A percentile compares a stretch with the other conserved stretches of the same genome.
Conservation (phyloP, 2,797 vertebrate genomes). For the Enteromius radiatus region DNA sequence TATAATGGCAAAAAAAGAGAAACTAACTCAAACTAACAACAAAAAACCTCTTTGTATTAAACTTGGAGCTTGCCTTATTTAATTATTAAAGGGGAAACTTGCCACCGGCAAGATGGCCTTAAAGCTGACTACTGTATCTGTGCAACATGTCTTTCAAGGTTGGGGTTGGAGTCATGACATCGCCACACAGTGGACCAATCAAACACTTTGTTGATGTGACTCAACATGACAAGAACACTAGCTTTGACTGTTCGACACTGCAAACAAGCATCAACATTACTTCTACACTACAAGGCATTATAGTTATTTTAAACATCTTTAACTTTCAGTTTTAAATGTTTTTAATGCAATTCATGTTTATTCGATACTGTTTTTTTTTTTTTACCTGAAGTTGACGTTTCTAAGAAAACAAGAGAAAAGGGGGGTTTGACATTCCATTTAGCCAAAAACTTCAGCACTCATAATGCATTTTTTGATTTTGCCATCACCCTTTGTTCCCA, state of each 20-base stretch:
- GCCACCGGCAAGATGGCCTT: too few relatives aligned
- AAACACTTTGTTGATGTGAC: conserved; percentile 12
- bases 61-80: too few relatives aligned
- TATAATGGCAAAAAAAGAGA: too few relatives aligned
- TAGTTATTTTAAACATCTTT: background rate
- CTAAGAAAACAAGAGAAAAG: background rate
- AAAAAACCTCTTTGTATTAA: too few relatives aligned
- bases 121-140: conserved; percentile 2
- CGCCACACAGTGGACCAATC: conserved; percentile 11
- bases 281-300: background rate
- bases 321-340: background rate
- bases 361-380: background rate
- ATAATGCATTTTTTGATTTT: background rate
- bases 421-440: background rate
- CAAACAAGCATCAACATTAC: background rate
- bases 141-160: background rate
- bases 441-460: background rate
- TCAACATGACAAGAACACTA: background rate
- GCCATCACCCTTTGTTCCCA: background rate
- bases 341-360: background rate
- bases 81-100: too few relatives aligned
- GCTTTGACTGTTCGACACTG: background rate
- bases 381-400: background rate
- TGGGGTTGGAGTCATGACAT: conserved; percentile 1
- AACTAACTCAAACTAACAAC: too few relatives aligned